Percentiles rank a stretch among this genome's conserved stretches.
Evolutionary conservation across 2,888 invertebrate species (phyloP).

Genomic region (Diadromus collaris): DNA sequence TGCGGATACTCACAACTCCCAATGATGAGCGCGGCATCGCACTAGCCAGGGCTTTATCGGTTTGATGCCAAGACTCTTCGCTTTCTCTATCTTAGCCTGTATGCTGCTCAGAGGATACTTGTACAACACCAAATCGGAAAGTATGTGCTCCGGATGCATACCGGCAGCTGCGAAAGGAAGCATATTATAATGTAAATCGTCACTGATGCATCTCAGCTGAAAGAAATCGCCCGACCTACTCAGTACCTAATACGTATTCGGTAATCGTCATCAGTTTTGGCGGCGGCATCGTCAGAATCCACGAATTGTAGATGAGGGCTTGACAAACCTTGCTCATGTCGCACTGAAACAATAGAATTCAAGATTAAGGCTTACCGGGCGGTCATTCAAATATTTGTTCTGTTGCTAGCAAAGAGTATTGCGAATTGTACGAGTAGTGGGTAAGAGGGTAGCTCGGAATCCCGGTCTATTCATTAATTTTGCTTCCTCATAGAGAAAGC

Average conservation of each 20-base stretch:
- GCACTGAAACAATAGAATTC: slow-evolving; percentile 42
- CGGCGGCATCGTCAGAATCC: background rate
- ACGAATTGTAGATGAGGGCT: slow-evolving; percentile 1
- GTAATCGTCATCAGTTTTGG: slow-evolving; percentile 45
- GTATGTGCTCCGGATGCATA: slow-evolving; percentile 32
- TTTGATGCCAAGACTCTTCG: background rate
- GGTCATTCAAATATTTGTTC: too few relatives aligned
- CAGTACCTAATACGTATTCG: slow-evolving; percentile 55
- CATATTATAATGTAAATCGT: background rate
- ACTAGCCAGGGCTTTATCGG: slow-evolving; percentile 57
- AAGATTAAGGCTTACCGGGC: slow-evolving; percentile 18
- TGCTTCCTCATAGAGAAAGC: too few relatives aligned
- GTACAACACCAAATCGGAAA: slow-evolving; percentile 25
- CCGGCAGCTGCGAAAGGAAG: slow-evolving; percentile 33
- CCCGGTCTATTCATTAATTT: background rate
- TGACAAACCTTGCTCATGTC: slow-evolving; percentile 31
- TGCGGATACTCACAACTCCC: slow-evolving; percentile 39
- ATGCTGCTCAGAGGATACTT: slow-evolving; percentile 11
- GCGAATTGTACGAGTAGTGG: background rate
- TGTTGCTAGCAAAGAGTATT: too few relatives aligned
- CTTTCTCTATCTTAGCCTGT: slow-evolving; percentile 12
- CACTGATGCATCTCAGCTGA: background rate
- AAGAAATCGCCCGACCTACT: background rate
- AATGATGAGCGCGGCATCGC: slow-evolving; percentile 3
- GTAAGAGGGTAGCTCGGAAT: background rate